These are phyloP conservation scores for Tyrannus savana DNA, from an alignment of 2,113 vertebrate species.

Conservation along the genomic window DNA sequence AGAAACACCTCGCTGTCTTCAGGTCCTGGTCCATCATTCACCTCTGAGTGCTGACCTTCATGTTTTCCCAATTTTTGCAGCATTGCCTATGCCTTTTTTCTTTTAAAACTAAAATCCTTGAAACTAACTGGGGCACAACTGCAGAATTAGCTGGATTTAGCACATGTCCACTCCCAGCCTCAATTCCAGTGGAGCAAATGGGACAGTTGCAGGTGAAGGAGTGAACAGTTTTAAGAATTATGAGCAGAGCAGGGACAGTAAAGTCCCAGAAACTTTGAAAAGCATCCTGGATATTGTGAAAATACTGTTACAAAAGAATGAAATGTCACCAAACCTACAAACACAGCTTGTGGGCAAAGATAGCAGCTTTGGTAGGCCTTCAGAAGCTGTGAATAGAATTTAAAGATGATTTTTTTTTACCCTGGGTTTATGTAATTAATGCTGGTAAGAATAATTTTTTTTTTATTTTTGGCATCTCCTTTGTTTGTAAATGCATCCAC, in stretches of 20 bases:
- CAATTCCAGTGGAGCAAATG: background rate
- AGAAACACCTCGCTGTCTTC: background rate
- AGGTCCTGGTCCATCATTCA: background rate
- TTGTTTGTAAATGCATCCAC: background rate
- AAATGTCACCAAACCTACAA: background rate
- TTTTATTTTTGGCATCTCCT: background rate
- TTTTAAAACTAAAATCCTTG: background rate
- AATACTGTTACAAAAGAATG: background rate
- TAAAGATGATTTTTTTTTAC: accelerated
- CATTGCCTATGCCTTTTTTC: background rate
- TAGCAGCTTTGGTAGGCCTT: background rate
- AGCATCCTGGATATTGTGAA: background rate
- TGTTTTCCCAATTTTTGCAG: background rate
- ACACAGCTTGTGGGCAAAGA: background rate
- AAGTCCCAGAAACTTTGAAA: background rate
- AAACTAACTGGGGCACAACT: background rate
- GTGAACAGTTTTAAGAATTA: background rate
- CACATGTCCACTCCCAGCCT: background rate
- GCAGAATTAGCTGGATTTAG: background rate
- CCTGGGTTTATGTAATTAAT: background rate
- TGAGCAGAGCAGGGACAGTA: background rate
- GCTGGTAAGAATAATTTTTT: background rate
- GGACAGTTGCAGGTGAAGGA: background rate
- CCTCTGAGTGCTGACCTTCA: background rate
- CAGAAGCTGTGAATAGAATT: background rate